These are phyloP conservation scores for Miichthys miiuy DNA, from an alignment of 2,797 vertebrate genomes.

Conservation along the genomic window DNA sequence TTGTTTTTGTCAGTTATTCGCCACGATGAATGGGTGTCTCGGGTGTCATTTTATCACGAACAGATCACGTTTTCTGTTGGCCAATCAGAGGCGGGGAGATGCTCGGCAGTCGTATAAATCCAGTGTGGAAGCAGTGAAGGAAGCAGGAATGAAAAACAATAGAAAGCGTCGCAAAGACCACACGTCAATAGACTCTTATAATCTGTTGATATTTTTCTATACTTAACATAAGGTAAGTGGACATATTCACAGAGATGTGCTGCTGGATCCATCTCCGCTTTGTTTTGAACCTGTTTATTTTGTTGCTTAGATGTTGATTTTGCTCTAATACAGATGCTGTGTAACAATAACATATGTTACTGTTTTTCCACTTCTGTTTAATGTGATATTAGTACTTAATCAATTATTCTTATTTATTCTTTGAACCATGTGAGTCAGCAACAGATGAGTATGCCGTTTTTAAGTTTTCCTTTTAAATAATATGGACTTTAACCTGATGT, in stretches of 20 bases:
- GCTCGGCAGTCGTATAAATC: slow-evolving; percentile 58
- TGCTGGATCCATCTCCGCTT: neutral
- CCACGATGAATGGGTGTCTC: neutral
- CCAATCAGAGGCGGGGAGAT: slow-evolving; percentile 77
- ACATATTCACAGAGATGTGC: neutral
- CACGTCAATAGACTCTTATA: slow-evolving; percentile 3
- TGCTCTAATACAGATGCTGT: neutral
- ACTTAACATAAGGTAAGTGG: slow-evolving; percentile 69
- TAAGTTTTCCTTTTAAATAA: neutral
- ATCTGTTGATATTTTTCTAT: slow-evolving; percentile 50
- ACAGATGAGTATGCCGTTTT: neutral
- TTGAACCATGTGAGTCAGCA: neutral
- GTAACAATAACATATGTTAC: fast-evolving
- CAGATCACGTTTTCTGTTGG: slow-evolving; percentile 58
- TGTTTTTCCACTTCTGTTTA: neutral
- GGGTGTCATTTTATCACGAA: slow-evolving; percentile 29
- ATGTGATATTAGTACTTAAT: too few species aligned
- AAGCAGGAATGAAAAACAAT: slow-evolving; percentile 73
- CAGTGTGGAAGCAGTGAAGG: fast-evolving
- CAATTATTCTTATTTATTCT: too few species aligned
- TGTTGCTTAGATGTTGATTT: neutral
- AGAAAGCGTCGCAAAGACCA: neutral
- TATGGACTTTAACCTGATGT: neutral
- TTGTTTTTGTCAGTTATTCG: neutral
- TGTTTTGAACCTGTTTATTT: neutral